Evolutionary conservation across 2,113 vertebrate species (phyloP).

Genomic region (Zootoca vivipara): DNA sequence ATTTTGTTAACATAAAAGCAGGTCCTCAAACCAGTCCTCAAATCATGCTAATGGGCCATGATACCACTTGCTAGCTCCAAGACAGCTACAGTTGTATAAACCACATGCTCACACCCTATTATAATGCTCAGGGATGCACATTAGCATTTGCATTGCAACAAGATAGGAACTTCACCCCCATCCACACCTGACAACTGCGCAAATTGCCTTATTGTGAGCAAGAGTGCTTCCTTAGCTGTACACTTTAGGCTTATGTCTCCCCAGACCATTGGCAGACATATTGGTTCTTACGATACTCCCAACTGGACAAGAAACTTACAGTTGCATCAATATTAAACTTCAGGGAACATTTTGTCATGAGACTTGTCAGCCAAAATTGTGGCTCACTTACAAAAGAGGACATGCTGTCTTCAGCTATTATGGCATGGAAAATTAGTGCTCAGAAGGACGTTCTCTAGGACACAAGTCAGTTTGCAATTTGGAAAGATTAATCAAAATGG

Average conservation of each 20-base stretch:
- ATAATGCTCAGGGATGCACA: neutral
- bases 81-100: neutral
- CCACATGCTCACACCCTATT: no score
- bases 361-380: neutral
- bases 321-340: neutral
- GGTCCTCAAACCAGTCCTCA: neutral
- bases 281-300: neutral
- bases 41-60: neutral
- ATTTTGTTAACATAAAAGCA: neutral
- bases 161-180: neutral
- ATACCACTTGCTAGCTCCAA: neutral
- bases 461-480: conserved; percentile 25
- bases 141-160: neutral
- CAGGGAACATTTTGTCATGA: conserved; percentile 5
- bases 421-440: neutral
- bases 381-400: neutral
- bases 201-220: neutral
- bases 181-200: neutral
- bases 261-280: neutral
- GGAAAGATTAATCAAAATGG: conserved; percentile 20
- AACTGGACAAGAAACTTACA: neutral
- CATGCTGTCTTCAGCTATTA: conserved; percentile 16
- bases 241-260: neutral
- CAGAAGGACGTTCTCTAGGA: conserved; percentile 20
- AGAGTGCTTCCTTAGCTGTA: neutral